Evolutionary conservation across 2,113 vertebrate species (phyloP).

Genomic region (Serinus canaria): DNA sequence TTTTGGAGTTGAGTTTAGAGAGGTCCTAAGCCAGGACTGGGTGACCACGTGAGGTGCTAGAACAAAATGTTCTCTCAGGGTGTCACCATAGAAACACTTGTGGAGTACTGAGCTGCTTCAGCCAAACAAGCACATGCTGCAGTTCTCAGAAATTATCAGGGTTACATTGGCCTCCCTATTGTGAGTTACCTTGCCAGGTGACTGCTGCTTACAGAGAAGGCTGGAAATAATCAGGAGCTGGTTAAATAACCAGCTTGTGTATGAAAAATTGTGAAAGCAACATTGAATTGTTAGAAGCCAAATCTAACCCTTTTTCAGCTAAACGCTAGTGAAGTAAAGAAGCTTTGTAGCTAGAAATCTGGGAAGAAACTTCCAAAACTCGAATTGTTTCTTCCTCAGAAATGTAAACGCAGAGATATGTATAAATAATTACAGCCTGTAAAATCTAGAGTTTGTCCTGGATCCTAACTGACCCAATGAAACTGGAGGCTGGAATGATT

Average conservation of each 20-base stretch:
- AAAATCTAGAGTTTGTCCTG: background rate
- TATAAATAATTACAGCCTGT: background rate
- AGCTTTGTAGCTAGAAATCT: background rate
- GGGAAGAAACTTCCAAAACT: background rate
- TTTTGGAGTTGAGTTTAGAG: background rate
- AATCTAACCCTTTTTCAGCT: background rate
- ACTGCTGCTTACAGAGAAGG: background rate
- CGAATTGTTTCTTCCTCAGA: background rate
- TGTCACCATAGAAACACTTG: conserved; percentile 21
- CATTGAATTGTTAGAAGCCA: background rate
- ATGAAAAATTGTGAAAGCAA: background rate
- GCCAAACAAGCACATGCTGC: background rate
- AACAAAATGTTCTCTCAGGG: background rate
- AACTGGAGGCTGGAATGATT: conserved; percentile 23
- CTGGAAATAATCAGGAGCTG: background rate
- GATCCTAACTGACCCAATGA: conserved; percentile 4
- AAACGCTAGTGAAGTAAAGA: background rate
- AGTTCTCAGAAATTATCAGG: background rate
- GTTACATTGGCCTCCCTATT: background rate
- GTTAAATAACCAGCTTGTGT: background rate
- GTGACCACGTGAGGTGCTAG: background rate
- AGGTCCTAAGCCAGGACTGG: background rate
- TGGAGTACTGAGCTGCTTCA: background rate
- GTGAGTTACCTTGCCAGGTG: background rate
- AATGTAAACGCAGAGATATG: background rate